Conservation (phyloP, 2,888 invertebrate species). For the Cyaniris semiargus region DNA sequence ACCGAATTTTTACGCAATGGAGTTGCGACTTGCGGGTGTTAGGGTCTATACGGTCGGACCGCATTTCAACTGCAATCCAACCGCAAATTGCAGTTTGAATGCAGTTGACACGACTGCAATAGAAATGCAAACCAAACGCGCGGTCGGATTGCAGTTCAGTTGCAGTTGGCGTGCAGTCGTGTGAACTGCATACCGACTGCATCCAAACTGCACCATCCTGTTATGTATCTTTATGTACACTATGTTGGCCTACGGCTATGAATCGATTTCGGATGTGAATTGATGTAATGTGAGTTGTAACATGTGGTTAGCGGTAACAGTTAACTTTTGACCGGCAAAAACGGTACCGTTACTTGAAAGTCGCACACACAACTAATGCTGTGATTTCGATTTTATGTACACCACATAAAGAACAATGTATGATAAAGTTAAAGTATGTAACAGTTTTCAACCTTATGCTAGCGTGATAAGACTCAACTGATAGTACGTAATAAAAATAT, state of each 20-base stretch:
- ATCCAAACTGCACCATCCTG: too few species aligned
- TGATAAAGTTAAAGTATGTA: not conserved
- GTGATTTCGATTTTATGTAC: constrained; percentile 29
- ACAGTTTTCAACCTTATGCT: not conserved
- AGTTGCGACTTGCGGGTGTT: too few species aligned
- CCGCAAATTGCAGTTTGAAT: too few species aligned
- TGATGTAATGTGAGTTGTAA: constrained; percentile 46
- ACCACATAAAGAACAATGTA: constrained; percentile 25
- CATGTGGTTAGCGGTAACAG: constrained; percentile 56
- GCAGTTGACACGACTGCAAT: too few species aligned
- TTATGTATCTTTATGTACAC: too few species aligned
- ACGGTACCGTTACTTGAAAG: constrained; percentile 64
- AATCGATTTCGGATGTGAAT: constrained; percentile 46
- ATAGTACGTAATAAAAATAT: not conserved
- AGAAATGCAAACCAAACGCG: too few species aligned
- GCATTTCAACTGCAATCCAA: too few species aligned
- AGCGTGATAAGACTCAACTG: not conserved
- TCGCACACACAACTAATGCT: constrained; percentile 47
- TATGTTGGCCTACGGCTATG: constrained; percentile 35
- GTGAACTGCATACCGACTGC: too few species aligned
- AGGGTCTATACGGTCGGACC: too few species aligned
- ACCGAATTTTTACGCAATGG: too few species aligned
- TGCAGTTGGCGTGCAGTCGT: too few species aligned
- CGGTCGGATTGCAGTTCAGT: too few species aligned
- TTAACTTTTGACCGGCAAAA: constrained; percentile 74